Conservation (phyloP, 2,113 vertebrate species). For the Corythoichthys haematopterus region DNA sequence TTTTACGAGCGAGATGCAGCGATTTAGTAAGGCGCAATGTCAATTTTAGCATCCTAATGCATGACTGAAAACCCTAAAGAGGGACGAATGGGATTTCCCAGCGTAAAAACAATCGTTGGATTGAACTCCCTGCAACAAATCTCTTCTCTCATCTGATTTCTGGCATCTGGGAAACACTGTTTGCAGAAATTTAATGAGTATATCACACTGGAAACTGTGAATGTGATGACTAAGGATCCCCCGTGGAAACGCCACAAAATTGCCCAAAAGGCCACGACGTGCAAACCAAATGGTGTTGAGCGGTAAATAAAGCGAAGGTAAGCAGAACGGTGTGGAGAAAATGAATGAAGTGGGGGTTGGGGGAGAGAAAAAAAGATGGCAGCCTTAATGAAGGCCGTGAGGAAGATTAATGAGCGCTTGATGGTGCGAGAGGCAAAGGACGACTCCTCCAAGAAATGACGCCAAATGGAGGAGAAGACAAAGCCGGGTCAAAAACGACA, state of each 20-base stretch:
- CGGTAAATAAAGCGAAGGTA: not conserved
- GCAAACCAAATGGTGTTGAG: not conserved
- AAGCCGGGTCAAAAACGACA: slow-evolving; percentile 1
- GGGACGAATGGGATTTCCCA: not conserved
- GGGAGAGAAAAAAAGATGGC: slow-evolving; percentile 24
- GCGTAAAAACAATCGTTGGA: not conserved
- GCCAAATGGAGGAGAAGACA: slow-evolving; percentile 67
- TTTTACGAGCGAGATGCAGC: too few species aligned
- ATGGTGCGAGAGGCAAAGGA: slow-evolving; percentile 48
- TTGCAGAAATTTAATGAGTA: not conserved
- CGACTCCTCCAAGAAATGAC: slow-evolving; percentile 24
- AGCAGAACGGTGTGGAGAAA: not conserved
- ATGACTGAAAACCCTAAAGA: not conserved
- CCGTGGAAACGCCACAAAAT: not conserved
- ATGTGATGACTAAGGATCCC: slow-evolving; percentile 6
- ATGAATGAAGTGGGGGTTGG: not conserved
- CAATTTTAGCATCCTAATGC: not conserved
- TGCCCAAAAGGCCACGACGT: not conserved
- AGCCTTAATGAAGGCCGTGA: slow-evolving; percentile 68
- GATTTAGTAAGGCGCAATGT: not conserved
- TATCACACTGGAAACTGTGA: not conserved
- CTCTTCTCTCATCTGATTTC: slow-evolving; percentile 2
- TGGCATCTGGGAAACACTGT: not conserved
- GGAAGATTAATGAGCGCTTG: slow-evolving; percentile 70
- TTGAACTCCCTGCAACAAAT: not conserved